Conservation (phyloP, 2,113 vertebrate genomes). For the Eolophus roseicapilla region DNA sequence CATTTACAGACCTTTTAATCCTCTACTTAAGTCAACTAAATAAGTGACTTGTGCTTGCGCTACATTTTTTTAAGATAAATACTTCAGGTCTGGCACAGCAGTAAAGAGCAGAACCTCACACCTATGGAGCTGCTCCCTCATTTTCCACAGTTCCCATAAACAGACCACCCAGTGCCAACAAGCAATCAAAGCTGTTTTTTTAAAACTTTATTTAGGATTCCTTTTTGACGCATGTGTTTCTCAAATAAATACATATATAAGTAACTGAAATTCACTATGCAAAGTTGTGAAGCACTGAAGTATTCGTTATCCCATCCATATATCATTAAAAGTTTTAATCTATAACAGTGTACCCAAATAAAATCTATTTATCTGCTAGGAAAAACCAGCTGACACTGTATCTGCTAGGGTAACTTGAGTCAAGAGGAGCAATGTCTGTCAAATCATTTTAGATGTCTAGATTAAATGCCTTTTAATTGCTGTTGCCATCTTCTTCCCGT, state of each 20-base stretch:
- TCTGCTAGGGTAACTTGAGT: not conserved
- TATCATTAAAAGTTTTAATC: not conserved
- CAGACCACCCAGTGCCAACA: not conserved
- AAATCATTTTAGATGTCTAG: not conserved
- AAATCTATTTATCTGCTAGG: not conserved
- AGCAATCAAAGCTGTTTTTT: not conserved
- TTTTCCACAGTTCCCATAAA: not conserved
- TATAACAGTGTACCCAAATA: not conserved
- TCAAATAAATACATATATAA: not conserved
- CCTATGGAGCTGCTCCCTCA: not conserved
- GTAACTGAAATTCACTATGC: constrained; percentile 15
- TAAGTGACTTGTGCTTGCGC: not conserved
- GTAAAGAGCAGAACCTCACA: not conserved
- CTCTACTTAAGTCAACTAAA: not conserved
- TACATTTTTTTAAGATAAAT: not conserved
- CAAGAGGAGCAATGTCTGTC: not conserved
- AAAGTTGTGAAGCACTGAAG: constrained; percentile 37
- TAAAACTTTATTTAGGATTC: not conserved
- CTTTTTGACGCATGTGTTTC: not conserved
- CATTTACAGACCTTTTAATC: not conserved
- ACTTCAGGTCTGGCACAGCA: not conserved
- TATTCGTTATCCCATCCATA: not conserved
- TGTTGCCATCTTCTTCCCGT: constrained; percentile 68
- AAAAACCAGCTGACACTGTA: not conserved
- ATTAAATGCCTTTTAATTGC: not conserved